Evolutionary conservation across 1,140 invertebrate genomes (phyloP), one percentile per base, ranked within the genome.

Genomic region (Mamestra configurata): DNA sequence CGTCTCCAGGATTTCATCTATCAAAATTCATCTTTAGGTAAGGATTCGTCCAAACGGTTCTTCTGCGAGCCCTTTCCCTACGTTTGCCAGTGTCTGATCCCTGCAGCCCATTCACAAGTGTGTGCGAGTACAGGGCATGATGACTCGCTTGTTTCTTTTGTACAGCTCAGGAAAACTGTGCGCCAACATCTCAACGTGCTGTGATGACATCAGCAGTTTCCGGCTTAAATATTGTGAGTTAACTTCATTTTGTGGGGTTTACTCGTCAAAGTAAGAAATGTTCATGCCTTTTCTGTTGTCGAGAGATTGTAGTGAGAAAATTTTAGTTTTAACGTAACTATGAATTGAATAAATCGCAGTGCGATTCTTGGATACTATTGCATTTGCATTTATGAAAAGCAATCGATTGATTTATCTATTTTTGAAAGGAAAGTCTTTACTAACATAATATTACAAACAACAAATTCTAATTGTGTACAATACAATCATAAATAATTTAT

Each of bases 111-210:
- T 46, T 55, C 31, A 18, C 51, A 57, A n/a, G 40, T 31, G 22
- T 61, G 57, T 24, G 24, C n/a, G 55, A 46, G 57, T 46, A 35
- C 20, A 76, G 35, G 57, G n/a, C 40, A 10, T 76, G 55, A 43
- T 76, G 55, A 76, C 35, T 43, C 37, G 53, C 73, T 61, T 61
- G 73, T 46, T 55, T 40, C 71, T 73, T 73, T 73, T 73, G 49
- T 57, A 57, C 0, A 31, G 20, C 27, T 11, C 31, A 35, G 35
- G 35, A 43, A 72, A 55, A 73, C 55, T 59, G 20, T 11, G 27
- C 71, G 35, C 20, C 71, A 59, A 57, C 35, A 57, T 57, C 68
- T 53, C 68, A 27, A 57, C 20, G 15, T 57, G 53, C 43, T 73
- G 59, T 59, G 35, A 73, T 57, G 71, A 73, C 27, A 18, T 73